Percentiles rank a stretch among this genome's conserved stretches.
These are phyloP conservation scores for Tragelaphus buxtoni DNA, from an alignment of 2,113 vertebrate species.

Conservation along the genomic window DNA sequence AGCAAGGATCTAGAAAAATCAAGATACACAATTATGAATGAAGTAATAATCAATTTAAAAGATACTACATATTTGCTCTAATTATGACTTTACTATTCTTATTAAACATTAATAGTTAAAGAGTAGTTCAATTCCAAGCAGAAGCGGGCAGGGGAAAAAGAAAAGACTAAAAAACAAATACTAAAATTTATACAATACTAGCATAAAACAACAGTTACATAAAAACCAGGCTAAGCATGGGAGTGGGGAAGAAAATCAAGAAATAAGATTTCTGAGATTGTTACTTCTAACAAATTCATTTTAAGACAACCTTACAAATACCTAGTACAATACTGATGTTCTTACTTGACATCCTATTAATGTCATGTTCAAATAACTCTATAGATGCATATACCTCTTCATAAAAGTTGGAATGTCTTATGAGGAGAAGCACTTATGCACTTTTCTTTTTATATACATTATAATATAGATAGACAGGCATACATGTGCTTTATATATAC, in stretches of 20 bases:
- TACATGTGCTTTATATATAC: neutral
- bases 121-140: neutral
- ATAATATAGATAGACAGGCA: neutral
- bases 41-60: constrained; percentile 42
- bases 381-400: neutral
- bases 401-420: neutral
- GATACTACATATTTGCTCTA: neutral
- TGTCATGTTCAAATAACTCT: neutral
- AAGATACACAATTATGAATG: constrained; percentile 14
- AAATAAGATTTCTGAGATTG: neutral
- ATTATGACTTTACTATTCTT: neutral
- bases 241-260: neutral
- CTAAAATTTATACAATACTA: constrained; percentile 29
- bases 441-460: neutral
- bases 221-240: neutral
- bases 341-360: constrained; percentile 1
- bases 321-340: neutral
- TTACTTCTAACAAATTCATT: constrained; percentile 34
- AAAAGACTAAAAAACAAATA: constrained; percentile 5
- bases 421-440: neutral
- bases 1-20: neutral
- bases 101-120: constrained; percentile 25
- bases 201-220: neutral
- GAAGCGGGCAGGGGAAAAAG: neutral
- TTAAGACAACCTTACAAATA: constrained; percentile 28